These are phyloP conservation scores for Drosophila silvestris DNA, from an alignment of 2,888 invertebrate species.

Conservation along the genomic window DNA sequence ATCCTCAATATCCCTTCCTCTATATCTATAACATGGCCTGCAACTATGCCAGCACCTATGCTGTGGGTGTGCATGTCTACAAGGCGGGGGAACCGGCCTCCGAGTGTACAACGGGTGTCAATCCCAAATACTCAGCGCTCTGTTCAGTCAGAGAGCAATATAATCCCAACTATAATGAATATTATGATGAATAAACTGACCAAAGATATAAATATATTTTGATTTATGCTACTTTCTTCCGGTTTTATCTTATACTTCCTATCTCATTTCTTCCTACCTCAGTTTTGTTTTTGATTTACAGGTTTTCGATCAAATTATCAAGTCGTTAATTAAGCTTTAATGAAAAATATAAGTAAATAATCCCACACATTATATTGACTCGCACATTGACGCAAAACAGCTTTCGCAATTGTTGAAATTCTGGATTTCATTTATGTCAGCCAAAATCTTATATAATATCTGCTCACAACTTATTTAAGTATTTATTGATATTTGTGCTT, in stretches of 20 bases:
- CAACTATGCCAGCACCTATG: constrained; percentile 84
- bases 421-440: constrained; percentile 23
- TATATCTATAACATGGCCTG: constrained; percentile 84
- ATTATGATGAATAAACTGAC: constrained; percentile 38
- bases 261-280: constrained; percentile 3
- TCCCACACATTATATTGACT: constrained; percentile 13
- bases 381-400: constrained; percentile 37
- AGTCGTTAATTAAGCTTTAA: constrained; percentile 29
- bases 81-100: constrained; percentile 81
- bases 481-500: neutral
- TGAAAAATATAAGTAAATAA: constrained; percentile 19
- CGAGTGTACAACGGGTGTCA: constrained; percentile 77
- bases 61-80: constrained; percentile 81
- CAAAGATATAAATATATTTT: constrained; percentile 44
- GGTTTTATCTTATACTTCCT: constrained; percentile 2
- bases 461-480: constrained; percentile 19
- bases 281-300: constrained; percentile 16
- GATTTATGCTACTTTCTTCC: constrained; percentile 37
- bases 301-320: constrained; percentile 32
- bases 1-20: constrained; percentile 75
- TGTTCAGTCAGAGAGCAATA: constrained; percentile 81
- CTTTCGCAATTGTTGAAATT: constrained; percentile 3
- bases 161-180: constrained; percentile 83
- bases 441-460: constrained; percentile 13
- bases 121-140: constrained; percentile 79